Evolutionary conservation across 1,140 invertebrate genomes (phyloP).

Genomic region (Pseudobourletiella spinata): DNA sequence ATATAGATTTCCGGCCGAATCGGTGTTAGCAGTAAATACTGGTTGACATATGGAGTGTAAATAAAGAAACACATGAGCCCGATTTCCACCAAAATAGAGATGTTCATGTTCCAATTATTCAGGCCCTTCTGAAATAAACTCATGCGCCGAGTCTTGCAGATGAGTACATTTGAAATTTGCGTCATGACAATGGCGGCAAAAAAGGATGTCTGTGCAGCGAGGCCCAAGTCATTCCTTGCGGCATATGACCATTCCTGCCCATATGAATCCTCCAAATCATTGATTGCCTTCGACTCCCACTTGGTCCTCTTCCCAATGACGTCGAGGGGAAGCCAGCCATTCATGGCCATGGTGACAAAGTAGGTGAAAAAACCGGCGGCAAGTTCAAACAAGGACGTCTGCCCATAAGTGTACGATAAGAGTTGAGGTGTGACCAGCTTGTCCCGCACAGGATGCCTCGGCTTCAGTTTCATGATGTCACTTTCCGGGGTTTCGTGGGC

Average conservation of each 20-base stretch:
- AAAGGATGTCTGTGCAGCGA: constrained; percentile 59
- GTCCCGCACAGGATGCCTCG: constrained; percentile 55
- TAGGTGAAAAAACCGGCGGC: constrained; percentile 49
- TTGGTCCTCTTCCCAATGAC: constrained; percentile 47
- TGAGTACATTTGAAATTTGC: constrained; percentile 60
- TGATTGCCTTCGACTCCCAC: constrained; percentile 51
- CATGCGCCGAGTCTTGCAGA: constrained; percentile 57
- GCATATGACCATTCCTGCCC: constrained; percentile 51
- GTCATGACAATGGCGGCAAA: constrained; percentile 60
- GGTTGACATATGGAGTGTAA: constrained; percentile 63
- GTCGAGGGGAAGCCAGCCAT: constrained; percentile 48
- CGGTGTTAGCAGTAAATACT: constrained; percentile 48
- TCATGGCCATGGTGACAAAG: constrained; percentile 52
- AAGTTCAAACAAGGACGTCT: constrained; percentile 50
- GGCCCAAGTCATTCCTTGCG: constrained; percentile 30
- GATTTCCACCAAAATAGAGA: constrained; percentile 63
- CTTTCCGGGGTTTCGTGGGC: constrained; percentile 59
- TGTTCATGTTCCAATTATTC: constrained; percentile 65
- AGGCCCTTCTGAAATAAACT: constrained; percentile 59
- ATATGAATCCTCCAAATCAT: constrained; percentile 51
- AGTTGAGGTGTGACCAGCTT: constrained; percentile 56
- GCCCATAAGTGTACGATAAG: constrained; percentile 43
- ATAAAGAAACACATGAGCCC: constrained; percentile 56
- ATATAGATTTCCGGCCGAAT: neutral
- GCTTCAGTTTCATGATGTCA: constrained; percentile 61